Evolutionary conservation across 2,113 vertebrate genomes (phyloP).

Genomic region (Dicentrarchus labrax): DNA sequence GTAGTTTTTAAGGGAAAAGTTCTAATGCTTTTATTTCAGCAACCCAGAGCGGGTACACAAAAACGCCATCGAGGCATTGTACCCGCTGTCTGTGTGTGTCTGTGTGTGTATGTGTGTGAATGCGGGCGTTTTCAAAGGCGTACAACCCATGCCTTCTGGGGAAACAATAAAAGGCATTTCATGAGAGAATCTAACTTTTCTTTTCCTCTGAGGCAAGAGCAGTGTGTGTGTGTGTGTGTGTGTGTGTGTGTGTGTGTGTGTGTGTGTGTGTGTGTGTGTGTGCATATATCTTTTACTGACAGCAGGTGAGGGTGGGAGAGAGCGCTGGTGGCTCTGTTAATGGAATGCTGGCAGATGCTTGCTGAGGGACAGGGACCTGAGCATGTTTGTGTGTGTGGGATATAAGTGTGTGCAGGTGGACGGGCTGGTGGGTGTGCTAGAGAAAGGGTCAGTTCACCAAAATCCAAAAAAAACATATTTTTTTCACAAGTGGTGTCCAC

Average conservation of each 20-base stretch:
- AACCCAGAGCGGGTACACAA: constrained; percentile 74
- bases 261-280: constrained; percentile 26
- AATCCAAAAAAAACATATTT: not conserved
- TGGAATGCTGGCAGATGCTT: constrained; percentile 66
- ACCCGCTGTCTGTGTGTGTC: constrained; percentile 40
- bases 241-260: constrained; percentile 25
- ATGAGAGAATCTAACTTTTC: constrained; percentile 77
- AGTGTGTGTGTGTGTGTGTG: constrained; percentile 36
- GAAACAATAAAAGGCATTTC: constrained; percentile 80
- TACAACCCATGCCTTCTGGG: constrained; percentile 79
- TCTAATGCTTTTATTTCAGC: constrained; percentile 77
- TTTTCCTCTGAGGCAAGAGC: constrained; percentile 69
- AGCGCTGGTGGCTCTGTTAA: constrained; percentile 62
- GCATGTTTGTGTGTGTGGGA: constrained; percentile 35
- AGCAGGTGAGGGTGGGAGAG: constrained; percentile 67
- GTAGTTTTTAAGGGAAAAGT: constrained; percentile 75
- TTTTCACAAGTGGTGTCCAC: not conserved
- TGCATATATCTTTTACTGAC: constrained; percentile 15
- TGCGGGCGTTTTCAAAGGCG: constrained; percentile 58
- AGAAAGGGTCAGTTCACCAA: constrained; percentile 21
- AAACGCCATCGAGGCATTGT: constrained; percentile 76
- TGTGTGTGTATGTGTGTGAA: constrained; percentile 9
- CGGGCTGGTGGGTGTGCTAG: not conserved
- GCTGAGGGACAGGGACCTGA: constrained; percentile 41
- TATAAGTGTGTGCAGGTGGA: constrained; percentile 55